A percentile compares a stretch with the other conserved stretches of the same genome.
These are phyloP conservation scores for Beris morrisii DNA, from an alignment of 2,888 invertebrate species.

Conservation along the genomic window DNA sequence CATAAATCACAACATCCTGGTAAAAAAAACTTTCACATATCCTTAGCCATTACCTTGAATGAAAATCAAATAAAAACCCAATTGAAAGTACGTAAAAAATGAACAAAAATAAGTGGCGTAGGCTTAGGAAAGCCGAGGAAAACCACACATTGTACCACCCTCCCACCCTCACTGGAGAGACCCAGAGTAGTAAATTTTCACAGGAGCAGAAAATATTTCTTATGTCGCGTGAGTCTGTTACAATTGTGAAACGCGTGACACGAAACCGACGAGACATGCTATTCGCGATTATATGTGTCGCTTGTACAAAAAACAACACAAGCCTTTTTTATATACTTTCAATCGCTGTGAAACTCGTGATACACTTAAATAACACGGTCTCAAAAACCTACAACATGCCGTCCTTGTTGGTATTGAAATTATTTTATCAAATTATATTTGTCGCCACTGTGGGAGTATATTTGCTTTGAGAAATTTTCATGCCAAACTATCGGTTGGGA, in stretches of 20 bases:
- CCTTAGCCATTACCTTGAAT: too few species aligned
- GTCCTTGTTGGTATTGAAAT: conserved; percentile 24
- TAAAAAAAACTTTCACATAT: too few species aligned
- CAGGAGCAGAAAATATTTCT: conserved; percentile 27
- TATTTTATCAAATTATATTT: conserved; percentile 29
- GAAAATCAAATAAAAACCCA: too few species aligned
- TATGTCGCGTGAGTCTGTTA: conserved; percentile 33
- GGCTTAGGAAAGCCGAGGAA: neutral
- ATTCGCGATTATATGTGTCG: conserved; percentile 23
- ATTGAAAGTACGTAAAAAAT: too few species aligned
- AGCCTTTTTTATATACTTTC: too few species aligned
- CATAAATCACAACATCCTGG: too few species aligned
- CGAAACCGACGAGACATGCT: conserved; percentile 20
- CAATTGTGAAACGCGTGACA: conserved; percentile 27
- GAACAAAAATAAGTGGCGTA: too few species aligned
- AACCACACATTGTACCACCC: conserved; percentile 18
- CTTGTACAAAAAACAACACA: neutral
- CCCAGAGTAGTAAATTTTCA: conserved; percentile 25
- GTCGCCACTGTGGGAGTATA: conserved; percentile 22
- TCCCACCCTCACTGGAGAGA: neutral
- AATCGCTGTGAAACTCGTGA: too few species aligned
- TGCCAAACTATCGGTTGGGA: conserved; percentile 9
- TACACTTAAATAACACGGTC: too few species aligned
- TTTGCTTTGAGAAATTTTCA: conserved; percentile 13
- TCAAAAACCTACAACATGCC: neutral